Evolutionary conservation across 2,113 vertebrate genomes (phyloP), one percentile per base, ranked within the genome.

Genomic region (Falcunculus frontatus): DNA sequence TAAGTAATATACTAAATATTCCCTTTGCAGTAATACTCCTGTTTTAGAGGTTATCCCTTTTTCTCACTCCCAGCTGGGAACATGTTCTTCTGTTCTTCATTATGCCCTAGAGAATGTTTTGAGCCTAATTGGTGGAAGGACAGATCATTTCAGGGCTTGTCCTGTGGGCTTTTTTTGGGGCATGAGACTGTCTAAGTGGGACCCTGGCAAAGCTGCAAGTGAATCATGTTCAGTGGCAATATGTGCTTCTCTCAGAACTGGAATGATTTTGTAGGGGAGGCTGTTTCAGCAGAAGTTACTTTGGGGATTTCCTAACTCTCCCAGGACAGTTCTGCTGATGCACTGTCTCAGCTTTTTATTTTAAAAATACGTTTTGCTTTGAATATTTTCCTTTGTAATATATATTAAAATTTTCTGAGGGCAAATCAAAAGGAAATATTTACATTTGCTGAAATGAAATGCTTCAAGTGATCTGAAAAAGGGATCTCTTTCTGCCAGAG

Each of bases 381-480:
- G 87, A 93, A 39, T 93, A 47, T 88, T 88, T 94, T 93, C 59
- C 50, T 96, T 94, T 87, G 55, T 86, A 70, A 81, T 69, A 85
- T n/a, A 78, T 67, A 82, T 59, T 81, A 73, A 3, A 5, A 74
- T 80, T 90, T 94, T 93, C 80, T 77, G 42, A 67, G 64, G 53
- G 62, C 50, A 87, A 80, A 95, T 91, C 82, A 85, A 74, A 94
- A 87, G 32, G 88, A 93, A 97, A 93, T 94, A 96, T 95, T 96
- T 95, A 93, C 90, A 74, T 93, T 95, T 93, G 68, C 79, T 80
- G 85, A 90, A 77, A 87, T 62, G 27, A 83, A 95, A 73, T 85
- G 47, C 64, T 91, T 80, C 39, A 20, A 73, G 47, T 86, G 74
- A 55, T 82, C 70, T 32, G n/a, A 84, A 62, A 77, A 62, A 62